These are phyloP conservation scores for Drosophila aff. DNA, from an alignment of 1,140 invertebrate genomes.

Conservation along the genomic window DNA sequence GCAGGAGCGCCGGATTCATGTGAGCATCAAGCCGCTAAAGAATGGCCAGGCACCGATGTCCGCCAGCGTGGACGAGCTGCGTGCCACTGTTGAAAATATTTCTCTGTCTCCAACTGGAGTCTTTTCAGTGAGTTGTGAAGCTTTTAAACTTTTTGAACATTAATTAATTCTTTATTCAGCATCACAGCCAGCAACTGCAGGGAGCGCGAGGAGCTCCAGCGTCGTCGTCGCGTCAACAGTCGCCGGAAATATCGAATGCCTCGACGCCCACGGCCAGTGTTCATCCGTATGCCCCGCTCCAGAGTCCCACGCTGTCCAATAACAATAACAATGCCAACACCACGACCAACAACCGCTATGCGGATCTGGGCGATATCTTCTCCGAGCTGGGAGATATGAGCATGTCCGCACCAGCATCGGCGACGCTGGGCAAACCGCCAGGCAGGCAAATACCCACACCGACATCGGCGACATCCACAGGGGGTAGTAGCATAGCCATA, in stretches of 20 bases:
- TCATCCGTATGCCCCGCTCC: constrained; percentile 92
- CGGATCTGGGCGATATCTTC: constrained; percentile 92
- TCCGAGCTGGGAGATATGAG: constrained; percentile 93
- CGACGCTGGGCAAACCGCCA: constrained; percentile 85
- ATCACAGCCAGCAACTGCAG: constrained; percentile 82
- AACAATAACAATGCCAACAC: constrained; percentile 85
- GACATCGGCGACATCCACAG: constrained; percentile 87
- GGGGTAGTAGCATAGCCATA: constrained; percentile 89
- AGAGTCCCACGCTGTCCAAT: constrained; percentile 89
- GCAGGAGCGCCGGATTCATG: constrained; percentile 94
- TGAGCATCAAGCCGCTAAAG: constrained; percentile 97
- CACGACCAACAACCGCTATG: constrained; percentile 67
- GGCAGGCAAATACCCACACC: constrained; percentile 88
- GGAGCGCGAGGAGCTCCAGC: constrained; percentile 56
- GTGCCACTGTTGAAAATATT: constrained; percentile 96
- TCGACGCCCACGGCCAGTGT: constrained; percentile 93
- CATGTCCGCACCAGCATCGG: constrained; percentile 88
- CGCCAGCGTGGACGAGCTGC: constrained; percentile 96
- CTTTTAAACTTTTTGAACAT: background rate
- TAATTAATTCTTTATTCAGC: constrained; percentile 44
- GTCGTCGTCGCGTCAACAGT: constrained; percentile 86
- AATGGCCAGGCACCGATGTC: constrained; percentile 95
- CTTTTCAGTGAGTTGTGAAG: constrained; percentile 77
- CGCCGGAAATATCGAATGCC: constrained; percentile 92
- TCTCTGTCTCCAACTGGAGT: constrained; percentile 92